Conservation (phyloP, 2,113 vertebrate genomes). For the Calypte anna region DNA sequence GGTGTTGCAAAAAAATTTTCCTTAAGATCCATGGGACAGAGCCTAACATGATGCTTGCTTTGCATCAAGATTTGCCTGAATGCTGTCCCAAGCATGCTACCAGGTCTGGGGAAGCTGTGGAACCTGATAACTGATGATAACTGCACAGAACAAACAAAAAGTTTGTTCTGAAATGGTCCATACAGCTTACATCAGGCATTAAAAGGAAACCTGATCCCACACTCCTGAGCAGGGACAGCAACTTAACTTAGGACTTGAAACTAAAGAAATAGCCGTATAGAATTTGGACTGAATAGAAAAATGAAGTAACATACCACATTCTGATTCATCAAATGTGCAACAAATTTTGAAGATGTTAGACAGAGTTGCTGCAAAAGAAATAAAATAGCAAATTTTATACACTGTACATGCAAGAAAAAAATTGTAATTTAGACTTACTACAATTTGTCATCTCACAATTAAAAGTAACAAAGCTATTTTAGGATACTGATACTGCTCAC, state of each 20-base stretch:
- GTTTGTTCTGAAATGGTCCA: not conserved
- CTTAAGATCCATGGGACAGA: not conserved
- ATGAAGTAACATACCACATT: constrained; percentile 88
- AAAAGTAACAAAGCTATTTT: not conserved
- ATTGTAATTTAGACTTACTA: not conserved
- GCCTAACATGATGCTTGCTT: not conserved
- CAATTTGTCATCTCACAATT: not conserved
- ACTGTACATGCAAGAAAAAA: not conserved
- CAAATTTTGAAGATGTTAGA: constrained; percentile 95
- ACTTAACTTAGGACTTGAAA: not conserved
- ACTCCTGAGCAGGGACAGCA: not conserved
- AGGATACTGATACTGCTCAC: not conserved
- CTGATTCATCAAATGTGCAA: constrained; percentile 98
- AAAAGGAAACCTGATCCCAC: not conserved
- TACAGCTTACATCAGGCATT: not conserved
- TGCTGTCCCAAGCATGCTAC: not conserved
- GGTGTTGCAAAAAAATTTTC: not conserved
- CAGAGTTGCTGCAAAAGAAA: constrained; percentile 91
- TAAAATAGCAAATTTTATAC: not conserved
- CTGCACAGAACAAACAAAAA: not conserved
- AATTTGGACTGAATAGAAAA: not conserved
- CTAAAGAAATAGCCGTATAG: not conserved
- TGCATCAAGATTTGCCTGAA: not conserved
- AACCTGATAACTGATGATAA: not conserved
- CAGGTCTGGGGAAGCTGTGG: not conserved